Evolutionary conservation across 2,113 vertebrate species (phyloP), one percentile per base, ranked within the genome.

Genomic region (Chrysochloris asiatica): DNA sequence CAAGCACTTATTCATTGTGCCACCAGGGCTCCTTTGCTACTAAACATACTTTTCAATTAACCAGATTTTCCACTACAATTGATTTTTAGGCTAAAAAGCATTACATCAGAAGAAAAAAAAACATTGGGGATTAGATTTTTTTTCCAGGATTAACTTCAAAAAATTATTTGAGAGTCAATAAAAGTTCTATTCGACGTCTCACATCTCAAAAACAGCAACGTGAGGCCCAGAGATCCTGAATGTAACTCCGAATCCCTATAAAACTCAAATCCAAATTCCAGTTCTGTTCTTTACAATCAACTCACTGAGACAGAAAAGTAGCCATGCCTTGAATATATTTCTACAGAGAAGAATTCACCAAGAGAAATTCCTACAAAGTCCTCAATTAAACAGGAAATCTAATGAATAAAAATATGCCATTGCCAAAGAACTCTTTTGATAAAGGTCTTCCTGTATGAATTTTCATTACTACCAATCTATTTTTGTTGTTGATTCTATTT

Each of bases 201-300:
- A 19, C 1, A 47, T 77, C 52, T 77, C 47, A 71, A 26, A 24
- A 72, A n/a, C 0, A 30, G 24, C 22, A 38, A 6, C 73, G 8
- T 3, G 1, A 89, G 33, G 10, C 4, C 52, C 17, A 6, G 5
- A 72, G 45, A 36, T 80, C 47, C 36, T 54, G 71, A 45, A 47
- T 14, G 33, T 73, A 16, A 43, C 8, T 10, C 33, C 48, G 45
- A 69, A 38, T 61, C 36, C 56, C 43, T 41, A 45, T 28, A 83
- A 83, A 86, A 41, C 22, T n/a, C 65, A 43, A 38, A 41, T 47
- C 24, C 65, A 87, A 90, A 86, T n/a, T 89, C 59, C 69, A 75
- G 13, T 81, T 69, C n/a, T 38, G 24, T 41, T 82, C 30, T 86
- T 75, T 36, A 17, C 38, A 56, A 24, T 43, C 7, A 87, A 45